Percentiles rank a stretch among this genome's conserved stretches.
phyloP scores from a whole-genome alignment of 1,140 invertebrate species.

The Micrasema minimum region DNA sequence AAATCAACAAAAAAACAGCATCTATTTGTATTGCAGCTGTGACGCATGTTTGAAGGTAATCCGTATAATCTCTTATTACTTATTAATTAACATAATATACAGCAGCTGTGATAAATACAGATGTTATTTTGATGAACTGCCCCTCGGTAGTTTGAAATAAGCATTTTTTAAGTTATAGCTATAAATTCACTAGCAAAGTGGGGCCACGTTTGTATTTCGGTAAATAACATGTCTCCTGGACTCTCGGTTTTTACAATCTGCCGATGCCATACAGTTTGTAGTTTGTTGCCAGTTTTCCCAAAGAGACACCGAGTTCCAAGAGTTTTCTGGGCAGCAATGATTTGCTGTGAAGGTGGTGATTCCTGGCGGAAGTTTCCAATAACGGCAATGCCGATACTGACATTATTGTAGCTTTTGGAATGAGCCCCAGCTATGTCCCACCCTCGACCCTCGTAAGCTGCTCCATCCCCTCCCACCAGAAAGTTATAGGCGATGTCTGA shows the following conservation, averaged over 20 bases:
- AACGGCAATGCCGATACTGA: constrained; percentile 74
- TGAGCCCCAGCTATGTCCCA: constrained; percentile 76
- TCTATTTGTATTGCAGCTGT: too few species aligned
- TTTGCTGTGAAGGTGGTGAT: constrained; percentile 63
- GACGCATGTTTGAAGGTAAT: too few species aligned
- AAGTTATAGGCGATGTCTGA: constrained; percentile 77
- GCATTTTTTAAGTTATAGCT: too few species aligned
- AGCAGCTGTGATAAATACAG: too few species aligned
- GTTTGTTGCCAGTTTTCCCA: constrained; percentile 64
- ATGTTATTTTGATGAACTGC: too few species aligned
- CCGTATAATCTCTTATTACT: too few species aligned
- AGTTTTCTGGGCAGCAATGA: constrained; percentile 68
- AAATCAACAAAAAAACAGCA: too few species aligned
- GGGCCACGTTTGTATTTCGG: constrained; percentile 70
- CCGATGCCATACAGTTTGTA: constrained; percentile 72
- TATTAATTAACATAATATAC: too few species aligned
- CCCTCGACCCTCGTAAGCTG: constrained; percentile 74
- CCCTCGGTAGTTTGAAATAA: too few species aligned
- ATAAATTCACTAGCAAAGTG: constrained; percentile 63
- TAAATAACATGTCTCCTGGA: constrained; percentile 70
- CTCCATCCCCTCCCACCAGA: constrained; percentile 78
- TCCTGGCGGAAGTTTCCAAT: constrained; percentile 72
- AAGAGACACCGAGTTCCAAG: constrained; percentile 67
- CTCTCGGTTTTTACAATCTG: constrained; percentile 71
- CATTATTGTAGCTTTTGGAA: constrained; percentile 72